Percentiles rank a stretch among this genome's conserved stretches.
Conservation (phyloP, 2,113 vertebrate genomes). For the Labeo catla region DNA sequence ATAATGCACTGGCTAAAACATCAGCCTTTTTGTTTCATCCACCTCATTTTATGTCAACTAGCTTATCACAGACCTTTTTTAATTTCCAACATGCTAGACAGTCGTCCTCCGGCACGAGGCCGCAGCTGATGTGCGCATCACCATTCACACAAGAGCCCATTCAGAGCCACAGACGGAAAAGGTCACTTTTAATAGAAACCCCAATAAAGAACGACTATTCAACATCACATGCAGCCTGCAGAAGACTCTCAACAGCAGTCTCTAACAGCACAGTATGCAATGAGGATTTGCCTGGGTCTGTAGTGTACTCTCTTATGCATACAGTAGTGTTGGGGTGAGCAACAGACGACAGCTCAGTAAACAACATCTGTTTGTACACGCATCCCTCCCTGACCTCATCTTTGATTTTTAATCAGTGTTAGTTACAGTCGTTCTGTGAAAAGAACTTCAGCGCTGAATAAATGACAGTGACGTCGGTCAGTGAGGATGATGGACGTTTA, state of each 20-base stretch:
- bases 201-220: background rate
- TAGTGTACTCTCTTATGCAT: no score
- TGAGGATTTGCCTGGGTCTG: background rate
- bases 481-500: background rate
- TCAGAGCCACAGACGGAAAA: constrained; percentile 14
- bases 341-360: background rate
- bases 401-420: background rate
- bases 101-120: background rate
- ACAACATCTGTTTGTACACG: constrained; percentile 15
- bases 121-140: background rate
- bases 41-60: no score
- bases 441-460: background rate
- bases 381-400: background rate
- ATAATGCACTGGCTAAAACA: background rate
- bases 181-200: constrained; percentile 18
- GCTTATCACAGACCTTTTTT: background rate
- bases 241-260: background rate
- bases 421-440: background rate
- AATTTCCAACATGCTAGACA: constrained; percentile 13
- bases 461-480: background rate
- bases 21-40: background rate
- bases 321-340: no score
- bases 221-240: background rate
- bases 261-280: background rate
- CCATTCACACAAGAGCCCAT: background rate